phyloP scores from a whole-genome alignment of 2,797 vertebrate genomes.

The Pseudomugil tenellus region DNA sequence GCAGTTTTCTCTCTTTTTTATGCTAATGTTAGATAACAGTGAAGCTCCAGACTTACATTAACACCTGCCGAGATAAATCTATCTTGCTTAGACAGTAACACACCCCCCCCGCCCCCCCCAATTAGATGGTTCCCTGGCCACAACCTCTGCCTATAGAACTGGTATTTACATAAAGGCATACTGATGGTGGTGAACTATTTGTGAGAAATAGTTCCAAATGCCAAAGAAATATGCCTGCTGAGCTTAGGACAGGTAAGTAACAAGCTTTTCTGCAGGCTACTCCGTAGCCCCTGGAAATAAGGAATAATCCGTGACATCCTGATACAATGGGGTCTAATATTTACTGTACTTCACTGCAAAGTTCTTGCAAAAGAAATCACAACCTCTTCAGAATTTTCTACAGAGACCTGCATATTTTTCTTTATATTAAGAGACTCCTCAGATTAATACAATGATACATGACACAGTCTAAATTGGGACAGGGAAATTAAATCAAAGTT shows the following conservation, averaged over 20 bases:
- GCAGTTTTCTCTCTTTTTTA: background rate
- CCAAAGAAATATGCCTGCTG: constrained; percentile 2
- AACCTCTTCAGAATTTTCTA: background rate
- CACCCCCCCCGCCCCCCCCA: background rate
- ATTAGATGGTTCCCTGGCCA: background rate
- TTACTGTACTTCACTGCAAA: background rate
- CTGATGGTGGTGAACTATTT: constrained; percentile 7
- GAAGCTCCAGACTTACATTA: background rate
- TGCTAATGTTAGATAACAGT: background rate
- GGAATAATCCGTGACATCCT: constrained; percentile 1
- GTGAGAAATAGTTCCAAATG: constrained; percentile 10
- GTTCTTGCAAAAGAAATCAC: background rate
- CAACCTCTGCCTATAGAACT: background rate
- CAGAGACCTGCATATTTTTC: background rate
- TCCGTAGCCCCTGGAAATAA: background rate
- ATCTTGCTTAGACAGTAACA: background rate
- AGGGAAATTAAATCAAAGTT: background rate
- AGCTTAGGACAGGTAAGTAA: background rate
- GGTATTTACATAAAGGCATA: constrained; percentile 13
- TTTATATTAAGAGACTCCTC: background rate
- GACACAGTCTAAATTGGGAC: background rate
- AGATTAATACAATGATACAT: background rate
- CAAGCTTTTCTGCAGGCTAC: constrained; percentile 6
- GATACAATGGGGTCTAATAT: background rate
- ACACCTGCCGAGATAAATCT: background rate